Evolutionary conservation across 2,888 invertebrate species (phyloP), one percentile per base, ranked within the genome.

Genomic region (Aphodius granarius): DNA sequence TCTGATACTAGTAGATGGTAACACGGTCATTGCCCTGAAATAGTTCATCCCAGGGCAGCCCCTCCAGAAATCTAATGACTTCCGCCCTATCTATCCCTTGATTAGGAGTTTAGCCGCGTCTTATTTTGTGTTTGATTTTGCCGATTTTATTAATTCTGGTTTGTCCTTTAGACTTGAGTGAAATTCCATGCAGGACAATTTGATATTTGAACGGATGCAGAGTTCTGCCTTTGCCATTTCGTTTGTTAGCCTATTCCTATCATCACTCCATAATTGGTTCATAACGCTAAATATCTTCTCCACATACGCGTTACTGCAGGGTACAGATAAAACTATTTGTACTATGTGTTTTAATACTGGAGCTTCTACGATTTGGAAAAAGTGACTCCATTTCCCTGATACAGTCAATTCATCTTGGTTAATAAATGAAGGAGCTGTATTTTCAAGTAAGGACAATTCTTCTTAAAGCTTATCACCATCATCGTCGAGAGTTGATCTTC

Each of bases 61-160:
- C n/a, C n/a, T n/a, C n/a, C n/a, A n/a, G n/a, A n/a, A n/a, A n/a
- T n/a, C n/a, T n/a, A n/a, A n/a, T n/a, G n/a, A n/a, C n/a, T n/a
- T n/a, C n/a, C n/a, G n/a, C n/a, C n/a, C n/a, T n/a, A n/a, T n/a
- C n/a, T n/a, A n/a, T n/a, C n/a, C n/a, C n/a, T n/a, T n/a, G n/a
- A n/a, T n/a, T n/a, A n/a, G n/a, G n/a, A n/a, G n/a, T n/a, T n/a
- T n/a, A n/a, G n/a, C n/a, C n/a, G n/a, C n/a, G n/a, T n/a, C n/a
- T n/a, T 71, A 71, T 71, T 71, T 71, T 5, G 23, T 71, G 23
- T 71, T 71, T 43, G 23, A 71, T 71, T 71, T 71, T 21, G 71
- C 71, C 17, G 18, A 23, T 71, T 71, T 71, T 43, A 23, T 71
- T 43, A 71, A 21, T 71, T 71, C 18, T 23, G 23, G 13, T 23